Evolutionary conservation across 2,797 vertebrate genomes (phyloP).

Genomic region (Microctenopoma stevenorrisi): DNA sequence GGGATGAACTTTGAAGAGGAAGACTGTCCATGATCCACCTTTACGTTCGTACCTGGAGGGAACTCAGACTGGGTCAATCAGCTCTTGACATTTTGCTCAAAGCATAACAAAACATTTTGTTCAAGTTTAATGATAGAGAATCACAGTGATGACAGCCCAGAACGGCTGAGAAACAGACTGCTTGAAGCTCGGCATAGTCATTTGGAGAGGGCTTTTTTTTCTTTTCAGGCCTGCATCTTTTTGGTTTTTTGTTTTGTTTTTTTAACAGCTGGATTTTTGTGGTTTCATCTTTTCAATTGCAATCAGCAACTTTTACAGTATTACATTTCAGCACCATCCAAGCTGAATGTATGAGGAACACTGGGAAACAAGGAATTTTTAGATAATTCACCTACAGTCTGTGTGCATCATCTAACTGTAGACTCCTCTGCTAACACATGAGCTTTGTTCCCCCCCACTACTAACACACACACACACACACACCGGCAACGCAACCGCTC

Average conservation of each 20-base stretch:
- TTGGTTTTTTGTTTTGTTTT: constrained; percentile 83
- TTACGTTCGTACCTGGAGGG: constrained; percentile 82
- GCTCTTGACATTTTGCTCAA: constrained; percentile 66
- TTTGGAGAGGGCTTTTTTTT: constrained; percentile 64
- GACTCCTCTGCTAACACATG: constrained; percentile 75
- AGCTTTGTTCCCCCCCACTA: constrained; percentile 60
- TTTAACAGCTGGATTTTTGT: constrained; percentile 77
- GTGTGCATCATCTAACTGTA: constrained; percentile 75
- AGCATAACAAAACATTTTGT: constrained; percentile 80
- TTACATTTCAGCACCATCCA: constrained; percentile 69
- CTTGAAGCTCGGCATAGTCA: constrained; percentile 68
- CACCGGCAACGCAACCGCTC: constrained; percentile 36
- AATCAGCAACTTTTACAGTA: constrained; percentile 60
- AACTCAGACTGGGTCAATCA: constrained; percentile 81
- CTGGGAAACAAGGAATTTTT: constrained; percentile 52
- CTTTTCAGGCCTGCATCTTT: constrained; percentile 74
- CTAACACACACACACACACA: constrained; percentile 43
- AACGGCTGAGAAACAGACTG: constrained; percentile 62
- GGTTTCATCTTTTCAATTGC: constrained; percentile 69
- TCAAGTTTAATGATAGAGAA: constrained; percentile 57
- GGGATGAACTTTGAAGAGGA: constrained; percentile 98
- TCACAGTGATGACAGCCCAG: constrained; percentile 48
- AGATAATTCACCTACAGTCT: constrained; percentile 79
- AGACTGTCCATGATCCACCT: constrained; percentile 83
- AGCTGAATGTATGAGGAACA: constrained; percentile 60